These are phyloP conservation scores for Tipula unca DNA, from an alignment of 2,888 invertebrate genomes.

Conservation along the genomic window DNA sequence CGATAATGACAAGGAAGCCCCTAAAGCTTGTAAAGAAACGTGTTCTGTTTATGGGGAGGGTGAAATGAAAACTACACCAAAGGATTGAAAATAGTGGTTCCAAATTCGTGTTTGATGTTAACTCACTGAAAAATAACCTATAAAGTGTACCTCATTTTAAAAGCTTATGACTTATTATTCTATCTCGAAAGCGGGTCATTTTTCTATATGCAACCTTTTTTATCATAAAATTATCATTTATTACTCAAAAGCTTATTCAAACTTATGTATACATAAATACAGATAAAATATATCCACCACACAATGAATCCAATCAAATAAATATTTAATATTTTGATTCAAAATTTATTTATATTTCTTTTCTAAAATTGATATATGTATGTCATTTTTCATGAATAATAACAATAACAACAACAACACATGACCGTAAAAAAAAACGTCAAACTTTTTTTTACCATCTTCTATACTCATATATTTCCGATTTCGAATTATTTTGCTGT, in stretches of 20 bases:
- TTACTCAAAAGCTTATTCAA: background rate
- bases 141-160: no score
- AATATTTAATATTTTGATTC: slow-evolving; percentile 9
- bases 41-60: no score
- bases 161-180: no score
- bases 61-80: no score
- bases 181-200: no score
- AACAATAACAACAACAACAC: background rate
- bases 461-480: background rate
- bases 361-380: background rate
- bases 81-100: no score
- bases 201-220: background rate
- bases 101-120: no score
- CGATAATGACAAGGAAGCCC: no score
- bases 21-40: no score
- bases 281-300: background rate
- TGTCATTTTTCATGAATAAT: background rate
- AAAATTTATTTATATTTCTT: background rate
- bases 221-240: background rate
- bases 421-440: background rate
- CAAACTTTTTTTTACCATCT: background rate
- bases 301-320: background rate
- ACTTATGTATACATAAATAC: background rate
- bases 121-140: no score
- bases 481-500: background rate